Evolutionary conservation across 2,113 vertebrate genomes (phyloP), one percentile per base, ranked within the genome.

Genomic region (Columba janthina): DNA sequence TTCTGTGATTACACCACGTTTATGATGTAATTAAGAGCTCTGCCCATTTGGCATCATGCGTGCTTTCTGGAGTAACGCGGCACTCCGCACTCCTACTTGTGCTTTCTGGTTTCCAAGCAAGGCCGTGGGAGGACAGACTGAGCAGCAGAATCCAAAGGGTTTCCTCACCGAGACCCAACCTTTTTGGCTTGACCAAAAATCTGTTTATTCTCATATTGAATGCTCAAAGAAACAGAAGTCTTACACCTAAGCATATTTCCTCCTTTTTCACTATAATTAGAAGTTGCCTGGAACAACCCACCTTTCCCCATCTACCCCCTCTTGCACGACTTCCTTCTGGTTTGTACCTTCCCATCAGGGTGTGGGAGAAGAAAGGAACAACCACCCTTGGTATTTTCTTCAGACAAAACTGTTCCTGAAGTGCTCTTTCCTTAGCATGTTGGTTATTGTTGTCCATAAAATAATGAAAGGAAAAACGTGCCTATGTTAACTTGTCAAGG

Each of bases 401-500:
- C 88, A 89, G 80, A 75, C n/a, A 83, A 65, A 93, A 57, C 50
- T 65, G 46, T 71, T 88, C 76, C 79, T 75, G 25, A 92, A 88
- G 40, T 67, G 46, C 83, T 95, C 83, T 76, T 92, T 94, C 88
- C 91, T 89, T 70, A 51, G 70, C 24, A 8, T 75, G 44, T 69
- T 88, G 56, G 3, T 87, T 93, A 71, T 76, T 96, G 88, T 92
- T 94, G 69, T 89, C 57, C 83, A 61, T 92, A 44, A 85, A 92
- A 96, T 92, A 95, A 96, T 89, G 92, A 93, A 92, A 96, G 93
- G 92, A 95, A 96, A 94, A 96, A 92, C 15, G 3, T 95, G 93
- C 76, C 85, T 91, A 32, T 62, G 93, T 86, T 95, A 81, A 82
- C 85, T 89, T 89, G 92, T 86, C 7, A 12, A 90, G 88, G 93